These are phyloP conservation scores for Uria aalge DNA, from an alignment of 2,113 vertebrate species.

Conservation along the genomic window DNA sequence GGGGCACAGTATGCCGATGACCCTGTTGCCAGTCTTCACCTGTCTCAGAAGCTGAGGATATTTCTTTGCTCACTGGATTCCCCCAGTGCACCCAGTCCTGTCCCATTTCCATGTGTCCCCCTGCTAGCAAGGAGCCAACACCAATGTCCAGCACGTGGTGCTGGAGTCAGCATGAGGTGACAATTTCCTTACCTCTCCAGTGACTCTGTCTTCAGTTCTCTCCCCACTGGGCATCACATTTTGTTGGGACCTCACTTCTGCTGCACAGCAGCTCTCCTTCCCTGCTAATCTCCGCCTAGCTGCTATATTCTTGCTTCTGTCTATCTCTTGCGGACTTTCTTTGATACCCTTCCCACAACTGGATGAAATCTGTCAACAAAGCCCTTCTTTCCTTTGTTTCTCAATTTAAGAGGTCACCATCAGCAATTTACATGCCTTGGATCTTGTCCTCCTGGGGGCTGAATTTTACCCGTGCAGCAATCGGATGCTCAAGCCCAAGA, in stretches of 20 bases:
- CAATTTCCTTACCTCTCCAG: neutral
- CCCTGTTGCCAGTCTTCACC: neutral
- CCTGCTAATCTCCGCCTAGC: neutral
- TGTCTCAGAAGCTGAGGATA: neutral
- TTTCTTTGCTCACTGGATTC: neutral
- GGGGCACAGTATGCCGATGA: neutral
- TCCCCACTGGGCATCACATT: neutral
- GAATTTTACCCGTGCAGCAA: neutral
- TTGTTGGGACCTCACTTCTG: neutral
- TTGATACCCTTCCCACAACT: neutral
- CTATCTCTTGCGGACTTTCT: neutral
- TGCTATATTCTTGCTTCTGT: neutral
- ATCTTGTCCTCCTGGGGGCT: neutral
- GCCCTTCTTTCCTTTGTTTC: neutral
- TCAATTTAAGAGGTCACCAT: neutral
- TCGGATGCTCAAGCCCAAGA: neutral
- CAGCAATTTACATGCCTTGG: neutral
- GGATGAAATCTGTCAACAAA: neutral
- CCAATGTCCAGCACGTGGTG: fast-evolving
- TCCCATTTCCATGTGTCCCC: neutral
- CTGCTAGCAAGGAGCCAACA: neutral
- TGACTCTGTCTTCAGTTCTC: neutral
- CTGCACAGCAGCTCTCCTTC: neutral
- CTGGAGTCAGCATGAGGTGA: neutral
- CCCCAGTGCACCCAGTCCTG: neutral